Base-by-base conservation (phyloP, 2,888 invertebrate genomes). In the Drosophila quinaria region DNA sequence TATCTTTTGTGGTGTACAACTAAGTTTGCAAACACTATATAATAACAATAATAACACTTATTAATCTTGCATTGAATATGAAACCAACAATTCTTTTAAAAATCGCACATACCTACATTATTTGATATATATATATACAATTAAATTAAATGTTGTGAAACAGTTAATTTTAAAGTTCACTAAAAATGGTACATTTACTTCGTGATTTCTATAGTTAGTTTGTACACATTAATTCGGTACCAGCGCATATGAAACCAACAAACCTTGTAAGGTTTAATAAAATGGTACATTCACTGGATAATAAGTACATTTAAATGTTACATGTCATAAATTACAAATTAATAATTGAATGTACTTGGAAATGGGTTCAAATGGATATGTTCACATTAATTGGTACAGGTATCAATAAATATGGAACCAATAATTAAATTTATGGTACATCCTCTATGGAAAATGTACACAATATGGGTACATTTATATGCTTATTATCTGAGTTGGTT, bases 401-500 rank as follows among this genome's bases (percentile, higher is more conserved):
- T 49, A 31, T 5, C 31, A 49, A 5, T 17, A 17, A n/a, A 49
- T 31, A 31, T 31, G 31, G 15, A 5, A 31, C 31, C 49, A 31
- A 11, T 15, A 31, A 49, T 49, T 17, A 15, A 31, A 15, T 13
- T 47, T 10, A 9, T 17, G 49, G 33, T 13, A 25, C 9, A 51
- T 37, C 2, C 6, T 2, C 8, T 11, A 33, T 3, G 19, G 29
- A 29, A 31, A 31, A 49, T 47, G 49, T 72, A 60, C 50, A 46
- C 25, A 37, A 22, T 17, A 44, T 17, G 5, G 17, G 31, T 62
- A 44, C 19, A 44, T 62, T 49, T 25, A 55, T 10, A 35, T 56
- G 51, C 4, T 42, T 52, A 60, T 44, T 51, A 25, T 25, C 19
- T 46, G 44, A 60, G 35, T 54, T 42, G 11, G 22, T 62, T 62